These are phyloP conservation scores for Dryocosmus kuriphilus DNA, from an alignment of 2,888 invertebrate species.

Conservation along the genomic window DNA sequence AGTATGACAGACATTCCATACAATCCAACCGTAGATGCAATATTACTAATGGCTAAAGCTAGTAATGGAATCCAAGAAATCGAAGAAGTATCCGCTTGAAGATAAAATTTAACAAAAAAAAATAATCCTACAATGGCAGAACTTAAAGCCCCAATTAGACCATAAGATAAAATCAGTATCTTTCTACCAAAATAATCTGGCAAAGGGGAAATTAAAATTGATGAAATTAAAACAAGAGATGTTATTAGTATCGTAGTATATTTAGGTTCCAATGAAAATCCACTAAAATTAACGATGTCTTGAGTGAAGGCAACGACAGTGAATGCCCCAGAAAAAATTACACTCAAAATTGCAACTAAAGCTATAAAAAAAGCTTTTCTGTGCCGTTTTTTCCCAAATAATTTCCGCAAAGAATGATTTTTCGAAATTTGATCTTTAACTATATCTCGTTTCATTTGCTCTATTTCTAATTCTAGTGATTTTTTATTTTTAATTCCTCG, in stretches of 20 bases:
- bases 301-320: background rate
- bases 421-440: background rate
- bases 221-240: background rate
- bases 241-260: background rate
- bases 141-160: background rate
- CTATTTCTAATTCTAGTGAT: background rate
- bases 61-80: slow-evolving; percentile 9
- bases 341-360: background rate
- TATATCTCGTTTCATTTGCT: background rate
- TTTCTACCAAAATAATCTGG: slow-evolving; percentile 1
- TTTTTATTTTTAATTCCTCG: background rate
- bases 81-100: background rate
- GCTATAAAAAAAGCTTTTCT: background rate
- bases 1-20: background rate
- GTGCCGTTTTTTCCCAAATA: background rate
- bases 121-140: background rate
- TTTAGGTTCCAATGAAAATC: background rate
- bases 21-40: background rate
- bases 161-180: background rate
- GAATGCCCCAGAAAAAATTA: background rate
- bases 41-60: background rate
- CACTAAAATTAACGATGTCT: background rate
- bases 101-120: background rate
- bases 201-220: background rate
- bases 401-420: background rate